A percentile compares a stretch with the other conserved stretches of the same genome.
These are phyloP conservation scores for Diplosoma virens DNA, from an alignment of 23 tunicate genomes.

Conservation along the genomic window DNA sequence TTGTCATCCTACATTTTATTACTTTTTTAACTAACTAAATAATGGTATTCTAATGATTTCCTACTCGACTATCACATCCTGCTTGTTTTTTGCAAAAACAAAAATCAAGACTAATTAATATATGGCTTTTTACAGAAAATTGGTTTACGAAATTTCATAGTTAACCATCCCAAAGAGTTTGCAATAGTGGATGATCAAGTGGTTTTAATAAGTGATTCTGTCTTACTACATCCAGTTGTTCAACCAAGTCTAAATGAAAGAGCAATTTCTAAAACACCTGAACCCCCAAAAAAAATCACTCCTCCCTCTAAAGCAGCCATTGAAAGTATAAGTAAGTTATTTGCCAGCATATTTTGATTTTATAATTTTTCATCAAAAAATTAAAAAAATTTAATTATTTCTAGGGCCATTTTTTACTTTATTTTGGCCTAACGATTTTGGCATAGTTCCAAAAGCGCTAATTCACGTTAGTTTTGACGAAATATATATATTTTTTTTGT, in stretches of 20 bases:
- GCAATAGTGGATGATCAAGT: slow-evolving; percentile 42
- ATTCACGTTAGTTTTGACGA: too few relatives aligned
- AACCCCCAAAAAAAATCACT: neutral
- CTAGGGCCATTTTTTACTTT: too few relatives aligned
- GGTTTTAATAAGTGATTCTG: neutral
- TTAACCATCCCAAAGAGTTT: slow-evolving; percentile 49
- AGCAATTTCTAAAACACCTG: neutral
- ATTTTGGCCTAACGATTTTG: neutral
- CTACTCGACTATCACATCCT: too few relatives aligned
- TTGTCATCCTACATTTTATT: too few relatives aligned
- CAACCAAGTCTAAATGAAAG: neutral
- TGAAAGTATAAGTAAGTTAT: slow-evolving; percentile 12
- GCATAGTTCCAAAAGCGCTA: neutral
- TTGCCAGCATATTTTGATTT: too few relatives aligned
- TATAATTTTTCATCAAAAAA: too few relatives aligned
- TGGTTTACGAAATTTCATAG: slow-evolving; percentile 57
- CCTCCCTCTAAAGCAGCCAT: slow-evolving; percentile 22
- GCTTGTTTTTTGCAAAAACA: too few relatives aligned
- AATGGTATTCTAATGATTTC: too few relatives aligned
- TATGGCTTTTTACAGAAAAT: slow-evolving; percentile 42
- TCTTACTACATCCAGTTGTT: neutral
- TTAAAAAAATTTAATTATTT: too few relatives aligned
- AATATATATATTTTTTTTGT: too few relatives aligned
- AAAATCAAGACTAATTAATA: too few relatives aligned
- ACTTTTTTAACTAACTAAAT: too few relatives aligned